Evolutionary conservation across 1,140 invertebrate genomes (phyloP).

Genomic region (Kradibia gibbosae): DNA sequence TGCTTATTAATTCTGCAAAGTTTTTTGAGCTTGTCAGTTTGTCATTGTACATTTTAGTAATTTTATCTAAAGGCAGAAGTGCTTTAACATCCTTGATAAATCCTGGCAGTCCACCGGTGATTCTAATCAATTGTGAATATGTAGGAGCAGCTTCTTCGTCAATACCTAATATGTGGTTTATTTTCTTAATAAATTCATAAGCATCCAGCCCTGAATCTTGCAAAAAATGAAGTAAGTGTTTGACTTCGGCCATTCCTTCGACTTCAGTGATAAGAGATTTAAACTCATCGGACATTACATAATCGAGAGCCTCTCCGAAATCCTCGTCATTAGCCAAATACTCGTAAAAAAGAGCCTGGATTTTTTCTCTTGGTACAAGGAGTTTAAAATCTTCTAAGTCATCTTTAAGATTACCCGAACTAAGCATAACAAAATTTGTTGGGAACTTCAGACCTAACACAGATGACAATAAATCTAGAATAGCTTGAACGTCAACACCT

Average conservation of each 20-base stretch:
- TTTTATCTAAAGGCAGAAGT: slow-evolving; percentile 55
- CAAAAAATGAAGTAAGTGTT: slow-evolving; percentile 51
- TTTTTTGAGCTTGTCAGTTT: slow-evolving; percentile 53
- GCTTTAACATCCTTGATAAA: slow-evolving; percentile 54
- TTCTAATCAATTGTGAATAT: background rate
- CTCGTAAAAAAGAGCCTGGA: slow-evolving; percentile 50
- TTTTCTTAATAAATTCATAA: slow-evolving; percentile 50
- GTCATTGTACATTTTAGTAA: slow-evolving; percentile 54
- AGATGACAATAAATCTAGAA: slow-evolving; percentile 53
- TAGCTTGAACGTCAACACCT: slow-evolving; percentile 54
- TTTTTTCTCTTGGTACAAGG: slow-evolving; percentile 48
- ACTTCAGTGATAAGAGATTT: slow-evolving; percentile 51
- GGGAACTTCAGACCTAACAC: slow-evolving; percentile 57
- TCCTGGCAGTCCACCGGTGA: slow-evolving; percentile 53
- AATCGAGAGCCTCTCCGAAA: slow-evolving; percentile 51
- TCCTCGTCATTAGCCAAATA: slow-evolving; percentile 53
- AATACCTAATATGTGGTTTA: slow-evolving; percentile 54
- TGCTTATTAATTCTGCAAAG: slow-evolving; percentile 52
- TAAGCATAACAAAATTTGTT: background rate
- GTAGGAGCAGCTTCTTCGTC: slow-evolving; percentile 24
- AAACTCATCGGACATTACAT: slow-evolving; percentile 54
- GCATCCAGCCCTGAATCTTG: slow-evolving; percentile 49
- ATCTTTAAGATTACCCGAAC: slow-evolving; percentile 5
- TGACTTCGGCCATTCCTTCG: slow-evolving; percentile 53
- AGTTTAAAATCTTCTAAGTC: slow-evolving; percentile 55